These are phyloP conservation scores for Anas bernieri DNA, from an alignment of 2,797 vertebrate genomes.

Conservation along the genomic window DNA sequence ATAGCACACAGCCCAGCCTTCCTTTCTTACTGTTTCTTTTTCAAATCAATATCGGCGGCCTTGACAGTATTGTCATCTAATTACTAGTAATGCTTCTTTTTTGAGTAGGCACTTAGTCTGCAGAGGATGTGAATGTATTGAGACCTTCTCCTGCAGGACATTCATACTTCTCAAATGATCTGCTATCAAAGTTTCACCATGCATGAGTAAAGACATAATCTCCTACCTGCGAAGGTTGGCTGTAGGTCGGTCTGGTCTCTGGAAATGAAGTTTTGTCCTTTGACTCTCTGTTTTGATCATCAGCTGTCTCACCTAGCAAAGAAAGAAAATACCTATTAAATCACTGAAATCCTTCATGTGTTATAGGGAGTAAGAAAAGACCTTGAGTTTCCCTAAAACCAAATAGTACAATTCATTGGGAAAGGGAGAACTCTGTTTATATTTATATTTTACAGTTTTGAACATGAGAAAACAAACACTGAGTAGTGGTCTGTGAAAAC, in stretches of 20 bases:
- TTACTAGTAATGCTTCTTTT: not conserved
- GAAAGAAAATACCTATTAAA: not conserved
- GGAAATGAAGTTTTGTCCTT: slow-evolving; percentile 57
- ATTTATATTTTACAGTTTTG: not conserved
- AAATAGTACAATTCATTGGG: not conserved
- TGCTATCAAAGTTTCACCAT: not conserved
- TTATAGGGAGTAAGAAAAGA: not conserved
- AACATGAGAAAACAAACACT: not conserved
- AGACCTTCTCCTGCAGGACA: not conserved
- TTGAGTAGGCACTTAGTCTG: not conserved
- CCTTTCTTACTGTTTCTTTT: not conserved
- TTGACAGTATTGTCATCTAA: not conserved
- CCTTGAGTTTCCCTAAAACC: not conserved
- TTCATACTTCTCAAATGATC: not conserved
- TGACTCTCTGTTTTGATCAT: slow-evolving; percentile 59
- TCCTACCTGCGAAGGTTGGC: slow-evolving; percentile 74
- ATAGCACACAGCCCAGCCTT: not conserved
- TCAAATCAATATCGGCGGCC: not conserved
- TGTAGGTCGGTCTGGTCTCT: not conserved
- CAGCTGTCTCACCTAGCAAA: slow-evolving; percentile 71
- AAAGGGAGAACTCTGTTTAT: not conserved
- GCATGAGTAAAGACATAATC: not conserved
- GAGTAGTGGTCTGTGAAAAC: not conserved
- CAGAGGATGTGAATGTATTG: not conserved
- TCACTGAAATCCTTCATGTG: not conserved